Conservation (phyloP, 2,888 invertebrate genomes). For the Pedicia rivosa region DNA sequence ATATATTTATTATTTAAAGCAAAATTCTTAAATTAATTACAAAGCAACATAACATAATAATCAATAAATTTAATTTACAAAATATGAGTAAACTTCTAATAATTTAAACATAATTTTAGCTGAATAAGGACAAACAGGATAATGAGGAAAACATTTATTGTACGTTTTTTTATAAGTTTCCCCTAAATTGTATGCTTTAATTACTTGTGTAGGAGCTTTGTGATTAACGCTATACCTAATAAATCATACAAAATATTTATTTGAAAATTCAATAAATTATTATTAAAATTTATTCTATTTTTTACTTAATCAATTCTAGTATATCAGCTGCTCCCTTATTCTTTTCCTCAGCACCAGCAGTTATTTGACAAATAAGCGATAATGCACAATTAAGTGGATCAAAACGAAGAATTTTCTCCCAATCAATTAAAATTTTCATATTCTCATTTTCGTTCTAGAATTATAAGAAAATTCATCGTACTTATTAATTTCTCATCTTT, state of each 20-base stretch:
- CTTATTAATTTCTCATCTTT: too few relatives aligned
- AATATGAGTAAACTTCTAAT: conserved; percentile 11
- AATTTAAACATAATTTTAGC: conserved; percentile 27
- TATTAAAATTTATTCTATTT: conserved; percentile 6
- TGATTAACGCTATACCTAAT: conserved; percentile 10
- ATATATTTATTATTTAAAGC: too few relatives aligned
- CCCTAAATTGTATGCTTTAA: conserved; percentile 24
- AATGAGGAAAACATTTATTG: conserved; percentile 23
- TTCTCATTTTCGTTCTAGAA: background rate
- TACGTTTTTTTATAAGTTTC: conserved; percentile 18
- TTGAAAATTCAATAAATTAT: too few relatives aligned
- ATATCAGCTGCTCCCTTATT: conserved; percentile 22
- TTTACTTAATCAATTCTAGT: conserved; percentile 21
- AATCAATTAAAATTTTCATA: conserved; percentile 18
- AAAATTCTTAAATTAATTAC: too few relatives aligned
- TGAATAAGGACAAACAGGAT: conserved; percentile 28
- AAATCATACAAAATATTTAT: background rate
- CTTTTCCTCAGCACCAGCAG: conserved; percentile 24
- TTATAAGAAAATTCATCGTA: too few relatives aligned
- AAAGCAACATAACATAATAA: too few relatives aligned
- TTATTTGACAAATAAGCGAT: conserved; percentile 27
- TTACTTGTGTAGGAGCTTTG: conserved; percentile 22
- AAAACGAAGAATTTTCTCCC: conserved; percentile 23
- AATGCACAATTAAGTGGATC: conserved; percentile 28
- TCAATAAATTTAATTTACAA: too few relatives aligned